Conservation (phyloP, 1,140 invertebrate species). For the Streblospio benedicti region DNA sequence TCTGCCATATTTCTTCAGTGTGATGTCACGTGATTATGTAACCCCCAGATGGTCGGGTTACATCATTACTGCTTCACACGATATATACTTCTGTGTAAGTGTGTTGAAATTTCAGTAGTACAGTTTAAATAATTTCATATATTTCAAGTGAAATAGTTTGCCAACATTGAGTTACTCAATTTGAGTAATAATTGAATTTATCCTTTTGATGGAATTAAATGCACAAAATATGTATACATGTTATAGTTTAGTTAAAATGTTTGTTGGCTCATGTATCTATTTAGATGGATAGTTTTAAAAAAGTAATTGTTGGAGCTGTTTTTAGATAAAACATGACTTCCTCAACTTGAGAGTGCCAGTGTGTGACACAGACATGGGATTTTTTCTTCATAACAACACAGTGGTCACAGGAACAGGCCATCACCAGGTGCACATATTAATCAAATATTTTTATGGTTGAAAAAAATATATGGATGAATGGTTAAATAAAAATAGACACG, state of each 20-base stretch:
- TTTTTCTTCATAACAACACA: slow-evolving; percentile 50
- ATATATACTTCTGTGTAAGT: too few relatives aligned
- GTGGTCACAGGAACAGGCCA: slow-evolving; percentile 60
- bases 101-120: too few relatives aligned
- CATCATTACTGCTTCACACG: too few relatives aligned
- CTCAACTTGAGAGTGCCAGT: slow-evolving; percentile 67
- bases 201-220: not conserved
- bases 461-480: not conserved
- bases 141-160: too few relatives aligned
- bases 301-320: slow-evolving; percentile 7
- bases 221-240: not conserved
- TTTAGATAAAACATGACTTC: slow-evolving; percentile 61
- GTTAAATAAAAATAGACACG: not conserved
- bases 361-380: slow-evolving; percentile 65
- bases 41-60: too few relatives aligned
- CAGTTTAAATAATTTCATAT: too few relatives aligned
- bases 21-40: too few relatives aligned
- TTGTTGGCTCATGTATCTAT: not conserved
- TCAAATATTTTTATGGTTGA: slow-evolving; percentile 16
- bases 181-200: not conserved
- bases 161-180: not conserved
- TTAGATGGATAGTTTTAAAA: not conserved
- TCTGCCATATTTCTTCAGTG: too few relatives aligned
- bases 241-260: not conserved
- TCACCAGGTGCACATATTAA: slow-evolving; percentile 55